phyloP scores from a whole-genome alignment of 2,113 vertebrate species.

The Antigone vipio region DNA sequence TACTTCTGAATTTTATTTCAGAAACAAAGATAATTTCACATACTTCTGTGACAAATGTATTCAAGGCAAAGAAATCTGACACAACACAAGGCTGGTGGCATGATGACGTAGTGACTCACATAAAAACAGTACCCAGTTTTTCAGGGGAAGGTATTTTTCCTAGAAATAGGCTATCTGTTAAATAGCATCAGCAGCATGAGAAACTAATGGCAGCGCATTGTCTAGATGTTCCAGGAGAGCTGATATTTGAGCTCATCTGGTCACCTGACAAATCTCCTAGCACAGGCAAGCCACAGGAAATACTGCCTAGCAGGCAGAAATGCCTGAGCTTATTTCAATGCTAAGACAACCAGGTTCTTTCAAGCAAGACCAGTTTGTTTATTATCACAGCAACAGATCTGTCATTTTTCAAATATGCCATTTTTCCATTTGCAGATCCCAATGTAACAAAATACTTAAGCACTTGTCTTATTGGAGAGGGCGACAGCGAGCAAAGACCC shows the following conservation, averaged over 20 bases:
- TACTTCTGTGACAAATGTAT: background rate
- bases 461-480: background rate
- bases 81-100: background rate
- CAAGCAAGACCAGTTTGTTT: constrained; percentile 3
- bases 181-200: background rate
- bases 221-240: background rate
- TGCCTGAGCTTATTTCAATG: background rate
- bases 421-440: background rate
- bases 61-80: background rate
- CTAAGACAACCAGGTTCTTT: background rate
- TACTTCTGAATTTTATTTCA: background rate
- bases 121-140: background rate
- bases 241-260: background rate
- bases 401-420: background rate
- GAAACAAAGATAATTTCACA: background rate
- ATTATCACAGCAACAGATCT: constrained; percentile 5
- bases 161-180: background rate
- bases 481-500: background rate
- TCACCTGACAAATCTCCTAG: background rate
- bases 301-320: background rate
- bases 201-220: background rate
- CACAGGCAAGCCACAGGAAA: background rate
- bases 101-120: background rate
- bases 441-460: background rate
- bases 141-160: background rate